Conservation (phyloP, 35 echinoderm and acorn worm species). For the Hemicentrotus pulcherrimus region DNA sequence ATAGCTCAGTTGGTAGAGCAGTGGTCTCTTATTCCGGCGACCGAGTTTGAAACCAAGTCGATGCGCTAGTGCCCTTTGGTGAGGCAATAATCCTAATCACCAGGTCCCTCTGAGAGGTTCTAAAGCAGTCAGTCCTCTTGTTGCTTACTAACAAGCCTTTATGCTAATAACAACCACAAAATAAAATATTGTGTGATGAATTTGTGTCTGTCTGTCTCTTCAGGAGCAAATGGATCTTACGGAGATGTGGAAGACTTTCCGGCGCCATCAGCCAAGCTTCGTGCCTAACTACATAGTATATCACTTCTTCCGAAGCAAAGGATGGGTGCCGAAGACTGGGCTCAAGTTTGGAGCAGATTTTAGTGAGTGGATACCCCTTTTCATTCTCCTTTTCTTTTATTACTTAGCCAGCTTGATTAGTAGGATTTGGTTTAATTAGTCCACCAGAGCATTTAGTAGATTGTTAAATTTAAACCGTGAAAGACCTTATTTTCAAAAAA, state of each 20-base stretch:
- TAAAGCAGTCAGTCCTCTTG: no score
- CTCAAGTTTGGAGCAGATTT: conserved; percentile 96
- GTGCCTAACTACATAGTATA: conserved; percentile 78
- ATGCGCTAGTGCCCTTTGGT: no score
- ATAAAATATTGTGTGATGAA: not conserved
- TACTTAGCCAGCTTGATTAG: not conserved
- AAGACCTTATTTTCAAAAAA: no score
- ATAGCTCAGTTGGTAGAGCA: no score
- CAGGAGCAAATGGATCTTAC: conserved; percentile 60
- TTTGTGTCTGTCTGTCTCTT: not conserved
- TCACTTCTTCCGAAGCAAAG: conserved; percentile 90
- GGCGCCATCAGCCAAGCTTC: conserved; percentile 61
- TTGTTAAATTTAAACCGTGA: no score
- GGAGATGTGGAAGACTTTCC: conserved; percentile 82
- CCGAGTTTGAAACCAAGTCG: no score
- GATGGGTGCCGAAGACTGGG: conserved; percentile 88
- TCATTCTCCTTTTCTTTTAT: not conserved
- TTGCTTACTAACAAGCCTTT: no score
- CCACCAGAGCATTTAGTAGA: not conserved
- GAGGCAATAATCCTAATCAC: no score
- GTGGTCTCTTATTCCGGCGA: no score
- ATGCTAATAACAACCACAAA: no score
- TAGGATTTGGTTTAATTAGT: not conserved
- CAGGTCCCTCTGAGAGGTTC: no score
- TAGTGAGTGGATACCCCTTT: conserved; percentile 61